Conservation (phyloP, 1,140 invertebrate genomes). For the Zaprionus ornatus region DNA sequence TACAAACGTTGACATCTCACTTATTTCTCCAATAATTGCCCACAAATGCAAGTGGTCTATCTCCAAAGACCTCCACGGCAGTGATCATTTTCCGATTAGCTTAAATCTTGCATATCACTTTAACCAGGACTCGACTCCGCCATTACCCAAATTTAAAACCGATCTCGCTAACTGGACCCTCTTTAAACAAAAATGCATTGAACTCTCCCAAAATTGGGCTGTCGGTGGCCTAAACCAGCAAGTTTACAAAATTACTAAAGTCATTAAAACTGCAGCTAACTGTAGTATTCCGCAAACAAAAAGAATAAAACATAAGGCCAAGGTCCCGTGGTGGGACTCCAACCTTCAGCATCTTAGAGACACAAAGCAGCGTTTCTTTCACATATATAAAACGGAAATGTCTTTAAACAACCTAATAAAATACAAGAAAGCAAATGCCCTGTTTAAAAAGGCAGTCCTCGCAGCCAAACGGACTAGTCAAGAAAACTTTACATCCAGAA, state of each 20-base stretch:
- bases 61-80: conserved; percentile 16
- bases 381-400: too few relatives aligned
- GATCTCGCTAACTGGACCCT: too few relatives aligned
- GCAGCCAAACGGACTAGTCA: conserved; percentile 7
- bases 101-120: too few relatives aligned
- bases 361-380: too few relatives aligned
- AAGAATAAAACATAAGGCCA: too few relatives aligned
- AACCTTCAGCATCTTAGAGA: too few relatives aligned
- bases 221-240: neutral
- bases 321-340: too few relatives aligned
- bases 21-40: conserved; percentile 13
- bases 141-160: too few relatives aligned
- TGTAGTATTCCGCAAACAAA: neutral
- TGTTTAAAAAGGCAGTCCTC: conserved; percentile 20
- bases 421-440: conserved; percentile 33
- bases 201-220: too few relatives aligned
- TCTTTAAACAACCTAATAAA: neutral
- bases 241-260: conserved; percentile 11
- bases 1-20: conserved; percentile 1
- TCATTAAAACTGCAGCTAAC: conserved; percentile 19
- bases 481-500: conserved; percentile 27
- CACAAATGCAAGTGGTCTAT: conserved; percentile 20
- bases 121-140: too few relatives aligned
- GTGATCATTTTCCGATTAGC: conserved; percentile 29
- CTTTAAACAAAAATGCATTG: too few relatives aligned